These are phyloP conservation scores for Aphelocoma coerulescens DNA, from an alignment of 2,113 vertebrate species.

Conservation along the genomic window DNA sequence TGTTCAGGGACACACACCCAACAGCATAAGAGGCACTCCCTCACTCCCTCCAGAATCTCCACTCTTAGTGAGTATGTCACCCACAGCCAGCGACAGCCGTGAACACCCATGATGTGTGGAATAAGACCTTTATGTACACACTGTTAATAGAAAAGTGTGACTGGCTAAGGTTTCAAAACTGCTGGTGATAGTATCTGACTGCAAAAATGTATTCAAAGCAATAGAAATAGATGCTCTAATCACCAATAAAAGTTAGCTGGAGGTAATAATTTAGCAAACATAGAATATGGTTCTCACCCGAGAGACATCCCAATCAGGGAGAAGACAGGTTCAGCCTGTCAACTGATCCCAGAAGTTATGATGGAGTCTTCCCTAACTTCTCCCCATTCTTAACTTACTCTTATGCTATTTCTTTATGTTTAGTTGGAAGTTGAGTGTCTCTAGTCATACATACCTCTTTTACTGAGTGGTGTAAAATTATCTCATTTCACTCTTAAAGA, in stretches of 20 bases:
- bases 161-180: background rate
- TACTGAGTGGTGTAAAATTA: background rate
- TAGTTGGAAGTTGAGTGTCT: background rate
- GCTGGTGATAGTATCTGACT: background rate
- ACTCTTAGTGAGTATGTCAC: background rate
- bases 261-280: background rate
- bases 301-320: background rate
- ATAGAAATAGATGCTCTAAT: background rate
- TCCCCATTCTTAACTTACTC: background rate
- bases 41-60: rapidly evolving
- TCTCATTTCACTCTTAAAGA: rapidly evolving
- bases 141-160: background rate
- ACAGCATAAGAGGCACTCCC: background rate
- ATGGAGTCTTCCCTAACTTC: background rate
- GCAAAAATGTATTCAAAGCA: background rate
- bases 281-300: background rate
- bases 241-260: background rate
- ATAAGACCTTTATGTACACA: background rate
- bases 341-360: background rate
- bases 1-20: background rate
- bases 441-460: background rate
- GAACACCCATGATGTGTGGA: rapidly evolving
- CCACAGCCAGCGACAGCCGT: rapidly evolving
- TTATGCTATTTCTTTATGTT: background rate
- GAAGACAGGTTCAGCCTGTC: background rate